Evolutionary conservation across 2,113 vertebrate genomes (phyloP), one percentile per base, ranked within the genome.

Genomic region (Oreochromis niloticus): DNA sequence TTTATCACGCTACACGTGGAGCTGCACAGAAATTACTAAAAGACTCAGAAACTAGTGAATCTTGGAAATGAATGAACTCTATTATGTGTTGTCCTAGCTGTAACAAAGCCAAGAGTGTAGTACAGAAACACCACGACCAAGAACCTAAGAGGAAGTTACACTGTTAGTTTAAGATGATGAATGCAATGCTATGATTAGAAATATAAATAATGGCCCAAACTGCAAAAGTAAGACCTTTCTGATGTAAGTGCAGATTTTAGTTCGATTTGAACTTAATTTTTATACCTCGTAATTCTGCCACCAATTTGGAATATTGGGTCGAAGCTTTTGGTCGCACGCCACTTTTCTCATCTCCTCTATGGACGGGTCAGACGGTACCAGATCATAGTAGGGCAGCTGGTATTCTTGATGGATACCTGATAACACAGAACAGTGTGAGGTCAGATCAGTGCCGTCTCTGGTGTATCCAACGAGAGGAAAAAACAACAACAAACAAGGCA

Each of bases 291-390:
- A 99, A 95, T 98, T 99, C 93, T 99, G 99, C 99, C 99, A 99
- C 98, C 98, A 98, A 95, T 99, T 99, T n/a, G 98, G 99, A 93
- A 99, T 97, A 41, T 98, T 99, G 13, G 98, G 99, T 88, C 99
- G 95, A 12, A 99, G 91, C 63, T 98, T 99, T 97, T 99, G 98
- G 87, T 99, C 99, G 85, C 99, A 99, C 22, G 99, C 98, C 1
- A 99, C 98, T 96, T 99, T 99, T 92, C 99, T 96, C 99, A 99
- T 99, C 94, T 99, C 99, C 89, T 99, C 99, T 85, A 99, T 99
- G 4, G 99, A 99, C 12, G 99, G 99, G 91, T 99, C 99, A 3
- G 99, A 98, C 89, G 98, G 98, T 41, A 99, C 99, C 1, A 99
- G 97, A 94, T 99, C 98, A 0, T 98, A 99, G 96, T 99, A 99